Base-by-base conservation (phyloP, 2,113 vertebrate genomes). In the Delphinus delphis region DNA sequence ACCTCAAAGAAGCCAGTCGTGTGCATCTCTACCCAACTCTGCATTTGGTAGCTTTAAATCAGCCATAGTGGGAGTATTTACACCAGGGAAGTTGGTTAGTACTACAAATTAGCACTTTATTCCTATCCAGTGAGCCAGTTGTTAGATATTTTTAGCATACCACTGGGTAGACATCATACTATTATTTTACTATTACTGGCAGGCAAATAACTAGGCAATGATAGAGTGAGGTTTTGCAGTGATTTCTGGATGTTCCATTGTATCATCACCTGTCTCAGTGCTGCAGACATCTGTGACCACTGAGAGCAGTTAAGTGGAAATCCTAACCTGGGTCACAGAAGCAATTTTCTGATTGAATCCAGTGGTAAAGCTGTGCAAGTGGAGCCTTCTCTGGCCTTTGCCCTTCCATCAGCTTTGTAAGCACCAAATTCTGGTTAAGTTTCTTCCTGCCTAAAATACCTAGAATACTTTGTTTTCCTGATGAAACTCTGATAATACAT, bases 331-430 rank as follows among this genome's bases (percentile, higher is more conserved):
- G 26, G 20, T 73, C 68, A 95, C 31, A 85, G 41, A 33, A 67
- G 31, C 25, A 87, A 5, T 79, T 97, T 96, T 96, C 44, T 62
- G 60, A n/a, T 86, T 65, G 25, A 90, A 88, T 33, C 31, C 71
- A 74, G 0, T 60, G 36, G 47, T 44, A 68, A 80, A 63, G 15
- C 31, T 86, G 26, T 82, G 50, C 6, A 73, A 36, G 60, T 28
- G 8, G 6, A 95, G 44, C 0, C 68, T 90, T 80, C 63, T 77
- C 3, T 31, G 11, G 6, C 26, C 25, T 95, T 93, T 93, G 44
- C 20, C 38, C 13, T 92, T 92, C 36, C 17, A 65, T 84, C 21
- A 65, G 21, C 65, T 92, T 89, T 80, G 15, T 76, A 71, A 96
- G 23, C 47, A 86, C 7, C 0, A 55, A 60, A 65, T 80, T 65